Base-by-base conservation (phyloP, 2,888 invertebrate species). In the Trichacis sp. region DNA sequence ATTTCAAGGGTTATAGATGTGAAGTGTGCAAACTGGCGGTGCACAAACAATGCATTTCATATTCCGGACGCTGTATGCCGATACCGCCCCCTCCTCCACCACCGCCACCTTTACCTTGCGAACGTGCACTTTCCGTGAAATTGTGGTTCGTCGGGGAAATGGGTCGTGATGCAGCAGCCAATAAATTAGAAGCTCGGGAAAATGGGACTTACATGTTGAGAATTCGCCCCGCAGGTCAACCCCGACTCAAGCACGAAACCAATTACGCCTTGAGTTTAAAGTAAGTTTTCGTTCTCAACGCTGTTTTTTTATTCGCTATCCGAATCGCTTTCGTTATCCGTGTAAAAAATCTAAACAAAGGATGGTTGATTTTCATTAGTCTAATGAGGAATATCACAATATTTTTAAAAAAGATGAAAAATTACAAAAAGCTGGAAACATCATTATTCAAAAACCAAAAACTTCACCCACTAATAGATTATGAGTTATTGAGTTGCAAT, bases 1-100 rank as follows among this genome's bases (percentile, higher is more conserved):
- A n/a, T 38, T 38, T 38, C 65, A 88, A 95, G 89, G 97, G 97
- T 17, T 97, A 97, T 85, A 89, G 90, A 64, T 97, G 96, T 84
- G 89, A 90, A 54, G 90, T 91, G 20, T 96, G 96, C 84, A 89
- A 89, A 75, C 90, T 93, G 70, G 89, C 92, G 69, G 94, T 93
- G 3, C 97, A 97, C 86, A 95, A 96, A 85, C 91, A 91, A 68
- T 97, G 97, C 86, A 95, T 97, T 77, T 90, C 90, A 52, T 87
- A 90, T 74, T 91, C 93, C 19, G 92, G 93, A 1, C 90, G 91
- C 51, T 94, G 94, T 85, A 85, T 85, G 64, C 84, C 84, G 1
- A 88, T 88, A 42, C 88, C 89, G 17, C 88, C 89, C 17, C 87
- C 88, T 45, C 40, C 40, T 0, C 88, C 89, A 1, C 85, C 86